These are phyloP conservation scores for Drosophila ambigua DNA, from an alignment of 1,140 invertebrate species.

Conservation along the genomic window DNA sequence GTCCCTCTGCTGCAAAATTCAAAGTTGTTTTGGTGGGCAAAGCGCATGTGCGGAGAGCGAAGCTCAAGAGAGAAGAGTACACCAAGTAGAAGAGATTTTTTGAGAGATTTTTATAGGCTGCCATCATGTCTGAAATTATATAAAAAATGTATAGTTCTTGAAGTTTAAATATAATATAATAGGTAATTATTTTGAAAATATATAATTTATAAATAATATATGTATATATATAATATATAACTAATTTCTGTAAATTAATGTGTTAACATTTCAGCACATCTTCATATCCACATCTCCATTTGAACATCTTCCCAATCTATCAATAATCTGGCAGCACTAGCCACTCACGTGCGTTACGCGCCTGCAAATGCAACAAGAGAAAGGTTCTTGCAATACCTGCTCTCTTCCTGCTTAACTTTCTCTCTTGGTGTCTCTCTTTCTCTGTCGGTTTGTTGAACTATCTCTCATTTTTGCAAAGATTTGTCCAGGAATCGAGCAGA, in stretches of 20 bases:
- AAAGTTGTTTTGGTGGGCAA: constrained; percentile 28
- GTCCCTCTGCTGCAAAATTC: constrained; percentile 34
- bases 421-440: constrained; percentile 3
- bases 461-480: constrained; percentile 34
- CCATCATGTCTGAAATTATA: constrained; percentile 35
- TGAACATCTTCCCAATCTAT: too few relatives aligned
- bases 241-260: not conserved
- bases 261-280: too few relatives aligned
- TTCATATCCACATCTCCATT: not conserved
- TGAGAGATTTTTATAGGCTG: constrained; percentile 11
- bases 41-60: constrained; percentile 5
- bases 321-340: constrained; percentile 41
- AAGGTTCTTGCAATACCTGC: constrained; percentile 20
- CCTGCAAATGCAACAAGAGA: constrained; percentile 61
- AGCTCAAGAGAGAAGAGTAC: not conserved
- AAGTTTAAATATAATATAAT: not conserved
- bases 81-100: constrained; percentile 13
- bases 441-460: not conserved
- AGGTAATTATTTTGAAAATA: not conserved
- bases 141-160: not conserved
- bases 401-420: constrained; percentile 14
- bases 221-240: too few relatives aligned
- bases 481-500: constrained; percentile 39
- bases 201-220: too few relatives aligned
- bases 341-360: constrained; percentile 53